These are phyloP conservation scores for Sander vitreus DNA, from an alignment of 2,113 vertebrate genomes.

Conservation along the genomic window DNA sequence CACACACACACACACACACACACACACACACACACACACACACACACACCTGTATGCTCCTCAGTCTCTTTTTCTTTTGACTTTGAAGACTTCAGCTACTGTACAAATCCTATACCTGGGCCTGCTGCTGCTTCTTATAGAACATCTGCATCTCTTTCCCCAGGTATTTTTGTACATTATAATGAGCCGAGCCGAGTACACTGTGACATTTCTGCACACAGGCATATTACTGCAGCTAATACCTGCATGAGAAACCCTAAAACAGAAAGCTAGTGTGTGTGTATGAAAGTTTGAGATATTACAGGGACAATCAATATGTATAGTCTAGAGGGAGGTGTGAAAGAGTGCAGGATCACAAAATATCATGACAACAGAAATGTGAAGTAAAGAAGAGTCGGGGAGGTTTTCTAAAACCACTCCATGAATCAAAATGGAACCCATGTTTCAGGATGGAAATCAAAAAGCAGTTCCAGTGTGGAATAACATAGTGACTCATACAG, in stretches of 20 bases:
- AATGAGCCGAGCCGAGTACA: conserved; percentile 59
- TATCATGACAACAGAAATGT: conserved; percentile 28
- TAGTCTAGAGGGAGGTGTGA: conserved; percentile 11
- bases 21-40: neutral
- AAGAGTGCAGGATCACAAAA: conserved; percentile 35
- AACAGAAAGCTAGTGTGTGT: neutral
- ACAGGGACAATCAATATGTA: neutral
- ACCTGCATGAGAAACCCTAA: neutral
- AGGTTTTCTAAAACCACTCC: conserved; percentile 23
- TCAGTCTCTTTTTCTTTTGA: neutral
- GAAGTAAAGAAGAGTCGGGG: conserved; percentile 11
- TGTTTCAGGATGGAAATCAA: conserved; percentile 21
- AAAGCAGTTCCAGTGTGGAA: conserved; percentile 29
- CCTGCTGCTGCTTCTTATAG: conserved; percentile 37
- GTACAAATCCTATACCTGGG: neutral
- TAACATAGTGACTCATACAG: conserved; percentile 38
- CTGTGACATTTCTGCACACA: conserved; percentile 41
- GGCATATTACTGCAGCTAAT: conserved; percentile 46
- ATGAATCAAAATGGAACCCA: conserved; percentile 22
- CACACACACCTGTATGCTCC: neutral
- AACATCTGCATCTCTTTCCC: conserved; percentile 64
- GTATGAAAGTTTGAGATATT: conserved; percentile 8
- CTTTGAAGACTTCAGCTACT: conserved; percentile 35
- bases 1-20: neutral
- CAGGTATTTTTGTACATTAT: conserved; percentile 54